Evolutionary conservation across 2,113 vertebrate species (phyloP).

Genomic region (Gasterosteus aculeatus): DNA sequence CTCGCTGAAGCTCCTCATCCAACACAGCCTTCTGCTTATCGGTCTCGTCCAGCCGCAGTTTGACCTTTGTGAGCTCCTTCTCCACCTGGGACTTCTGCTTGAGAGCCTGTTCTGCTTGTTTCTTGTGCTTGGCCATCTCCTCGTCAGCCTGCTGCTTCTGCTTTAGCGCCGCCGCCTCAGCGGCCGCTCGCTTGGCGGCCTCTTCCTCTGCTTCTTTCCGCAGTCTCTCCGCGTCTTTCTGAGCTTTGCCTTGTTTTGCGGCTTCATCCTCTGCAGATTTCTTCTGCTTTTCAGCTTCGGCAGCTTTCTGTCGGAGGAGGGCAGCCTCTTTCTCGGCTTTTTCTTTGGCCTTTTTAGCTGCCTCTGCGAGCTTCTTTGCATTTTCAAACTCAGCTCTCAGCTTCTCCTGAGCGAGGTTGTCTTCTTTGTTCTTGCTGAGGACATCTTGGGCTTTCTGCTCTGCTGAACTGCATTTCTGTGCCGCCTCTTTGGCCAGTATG

Average conservation of each 20-base stretch:
- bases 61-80: slow-evolving; percentile 88
- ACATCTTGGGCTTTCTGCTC: slow-evolving; percentile 90
- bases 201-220: slow-evolving; percentile 91
- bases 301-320: slow-evolving; percentile 86
- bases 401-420: slow-evolving; percentile 86
- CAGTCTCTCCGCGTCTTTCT: slow-evolving; percentile 87
- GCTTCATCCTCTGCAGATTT: slow-evolving; percentile 89
- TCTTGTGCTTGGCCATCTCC: slow-evolving; percentile 94
- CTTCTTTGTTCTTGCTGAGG: slow-evolving; percentile 88
- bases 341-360: slow-evolving; percentile 86
- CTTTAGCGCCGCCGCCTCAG: slow-evolving; percentile 87
- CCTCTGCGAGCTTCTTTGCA: slow-evolving; percentile 84
- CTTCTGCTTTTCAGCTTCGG: slow-evolving; percentile 90
- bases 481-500: slow-evolving; percentile 88
- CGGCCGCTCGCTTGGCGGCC: slow-evolving; percentile 84
- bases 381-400: slow-evolving; percentile 86
- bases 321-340: slow-evolving; percentile 88
- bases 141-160: slow-evolving; percentile 89
- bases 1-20: slow-evolving; percentile 92
- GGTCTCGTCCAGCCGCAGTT: slow-evolving; percentile 89
- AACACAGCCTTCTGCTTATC: slow-evolving; percentile 91
- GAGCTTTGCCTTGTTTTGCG: slow-evolving; percentile 83
- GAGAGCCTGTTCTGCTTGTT: slow-evolving; percentile 88
- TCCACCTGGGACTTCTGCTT: slow-evolving; percentile 93
- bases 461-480: slow-evolving; percentile 85